Base-by-base conservation (phyloP, 2,113 vertebrate genomes). In the Paracanthobrama guichenoti region DNA sequence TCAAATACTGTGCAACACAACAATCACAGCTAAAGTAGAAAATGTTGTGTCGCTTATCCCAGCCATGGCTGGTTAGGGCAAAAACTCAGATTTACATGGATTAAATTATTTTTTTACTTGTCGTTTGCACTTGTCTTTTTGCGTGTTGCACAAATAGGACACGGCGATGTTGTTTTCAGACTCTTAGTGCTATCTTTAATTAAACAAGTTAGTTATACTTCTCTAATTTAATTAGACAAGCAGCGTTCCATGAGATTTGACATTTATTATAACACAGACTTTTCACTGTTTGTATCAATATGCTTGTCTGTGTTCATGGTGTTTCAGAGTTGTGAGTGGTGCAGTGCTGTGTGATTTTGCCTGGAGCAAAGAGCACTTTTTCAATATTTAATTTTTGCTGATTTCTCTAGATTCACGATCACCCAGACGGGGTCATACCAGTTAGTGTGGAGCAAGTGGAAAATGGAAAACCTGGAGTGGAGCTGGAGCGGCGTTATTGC, bases 221-320 rank as follows among this genome's bases (percentile, higher is more conserved):
- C n/a, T 74, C 6, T 75, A 53, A 53, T 75, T 53, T 8, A 75
- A 53, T 53, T 75, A 26, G n/a, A 72, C 69, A 69, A 69, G 71
- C 42, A 75, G 14, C 53, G 46, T 53, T 75, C 72, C 72, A 26
- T 75, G 1, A 53, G 46, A 8, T 75, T 28, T 75, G 46, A 31
- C 44, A 75, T 53, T 46, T 28, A 75, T 48, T 75, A 20, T 50
- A 50, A 48, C 72, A 50, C 44, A 14, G 44, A 74, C 24, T 46
- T 16, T 50, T 74, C 71, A 6, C 42, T 26, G 2, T 74, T 74
- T 48, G n/a, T 18, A 46, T 24, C n/a, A 53, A 18, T 73, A 24
- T 39, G 39, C 39, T 39, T 73, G 42, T 13, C 48, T 74, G 72
- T 74, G 44, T 62, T 62, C 24, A 62, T 74, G n/a, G 24, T n/a